Evolutionary conservation across 1,140 invertebrate genomes (phyloP).

Genomic region (Sitobion miscanthi): DNA sequence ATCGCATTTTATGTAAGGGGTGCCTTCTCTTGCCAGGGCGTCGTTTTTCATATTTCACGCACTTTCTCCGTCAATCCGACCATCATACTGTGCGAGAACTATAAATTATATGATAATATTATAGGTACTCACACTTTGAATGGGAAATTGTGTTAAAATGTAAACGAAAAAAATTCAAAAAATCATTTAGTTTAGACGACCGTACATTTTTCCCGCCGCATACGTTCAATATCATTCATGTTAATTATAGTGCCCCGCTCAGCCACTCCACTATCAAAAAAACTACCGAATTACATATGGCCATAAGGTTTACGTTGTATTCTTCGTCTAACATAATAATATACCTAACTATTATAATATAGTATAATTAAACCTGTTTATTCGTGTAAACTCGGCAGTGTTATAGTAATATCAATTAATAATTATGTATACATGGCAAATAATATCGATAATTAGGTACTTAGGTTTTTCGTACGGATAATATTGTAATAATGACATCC

Average conservation of each 20-base stretch:
- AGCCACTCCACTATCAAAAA: not conserved
- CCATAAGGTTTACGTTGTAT: not conserved
- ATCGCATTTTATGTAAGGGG: not conserved
- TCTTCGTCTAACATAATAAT: not conserved
- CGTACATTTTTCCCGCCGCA: not conserved
- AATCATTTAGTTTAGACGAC: not conserved
- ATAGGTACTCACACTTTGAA: not conserved
- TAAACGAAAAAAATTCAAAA: not conserved
- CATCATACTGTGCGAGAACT: not conserved
- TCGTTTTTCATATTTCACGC: not conserved
- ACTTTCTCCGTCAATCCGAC: not conserved
- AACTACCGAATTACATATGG: not conserved
- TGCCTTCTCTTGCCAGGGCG: not conserved
- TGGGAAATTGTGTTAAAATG: not conserved
- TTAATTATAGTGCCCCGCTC: not conserved
- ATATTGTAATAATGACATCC: not conserved
- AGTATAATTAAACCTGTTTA: not conserved
- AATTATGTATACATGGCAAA: not conserved
- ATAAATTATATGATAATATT: not conserved
- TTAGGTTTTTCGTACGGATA: not conserved
- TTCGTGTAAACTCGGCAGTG: not conserved
- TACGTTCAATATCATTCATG: not conserved
- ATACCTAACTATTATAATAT: not conserved
- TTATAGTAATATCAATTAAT: not conserved
- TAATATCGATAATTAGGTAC: not conserved